Evolutionary conservation across 2,888 invertebrate species (phyloP).

Genomic region (Leucania comma): DNA sequence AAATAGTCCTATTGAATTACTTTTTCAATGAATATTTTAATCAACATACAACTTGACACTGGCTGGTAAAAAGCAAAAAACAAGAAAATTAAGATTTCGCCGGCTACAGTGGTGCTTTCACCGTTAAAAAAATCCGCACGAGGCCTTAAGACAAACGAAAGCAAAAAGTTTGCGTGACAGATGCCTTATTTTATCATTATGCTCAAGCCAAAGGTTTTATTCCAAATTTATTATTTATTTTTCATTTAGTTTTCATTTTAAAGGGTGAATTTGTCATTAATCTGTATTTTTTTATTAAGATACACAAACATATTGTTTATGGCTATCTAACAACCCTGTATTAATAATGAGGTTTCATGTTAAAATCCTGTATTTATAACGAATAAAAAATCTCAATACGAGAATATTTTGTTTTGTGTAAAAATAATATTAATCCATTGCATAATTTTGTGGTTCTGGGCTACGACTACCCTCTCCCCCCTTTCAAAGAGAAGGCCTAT

Average conservation of each 20-base stretch:
- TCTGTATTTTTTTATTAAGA: conserved; percentile 35
- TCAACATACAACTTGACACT: too few species aligned
- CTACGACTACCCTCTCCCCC: not conserved
- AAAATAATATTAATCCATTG: not conserved
- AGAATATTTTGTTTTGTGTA: not conserved
- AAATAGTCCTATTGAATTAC: too few species aligned
- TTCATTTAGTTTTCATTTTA: conserved; percentile 15
- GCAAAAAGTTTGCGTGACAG: conserved; percentile 24
- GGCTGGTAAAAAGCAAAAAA: too few species aligned
- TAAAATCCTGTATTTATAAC: conserved; percentile 49
- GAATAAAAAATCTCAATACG: not conserved
- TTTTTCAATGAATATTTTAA: too few species aligned
- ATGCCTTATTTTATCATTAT: not conserved
- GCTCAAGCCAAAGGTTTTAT: conserved; percentile 17
- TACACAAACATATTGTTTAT: conserved; percentile 66
- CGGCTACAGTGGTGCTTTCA: too few species aligned
- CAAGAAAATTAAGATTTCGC: too few species aligned
- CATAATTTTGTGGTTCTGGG: not conserved
- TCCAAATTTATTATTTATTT: conserved; percentile 19
- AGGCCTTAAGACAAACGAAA: not conserved
- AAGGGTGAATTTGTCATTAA: conserved; percentile 2
- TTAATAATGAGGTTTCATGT: conserved; percentile 73
- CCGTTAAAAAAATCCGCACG: not conserved
- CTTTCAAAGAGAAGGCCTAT: not conserved
- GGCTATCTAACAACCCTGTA: conserved; percentile 85